These are phyloP conservation scores for Sylvilagus bachmani DNA, from an alignment of 2,113 vertebrate species.

Conservation along the genomic window DNA sequence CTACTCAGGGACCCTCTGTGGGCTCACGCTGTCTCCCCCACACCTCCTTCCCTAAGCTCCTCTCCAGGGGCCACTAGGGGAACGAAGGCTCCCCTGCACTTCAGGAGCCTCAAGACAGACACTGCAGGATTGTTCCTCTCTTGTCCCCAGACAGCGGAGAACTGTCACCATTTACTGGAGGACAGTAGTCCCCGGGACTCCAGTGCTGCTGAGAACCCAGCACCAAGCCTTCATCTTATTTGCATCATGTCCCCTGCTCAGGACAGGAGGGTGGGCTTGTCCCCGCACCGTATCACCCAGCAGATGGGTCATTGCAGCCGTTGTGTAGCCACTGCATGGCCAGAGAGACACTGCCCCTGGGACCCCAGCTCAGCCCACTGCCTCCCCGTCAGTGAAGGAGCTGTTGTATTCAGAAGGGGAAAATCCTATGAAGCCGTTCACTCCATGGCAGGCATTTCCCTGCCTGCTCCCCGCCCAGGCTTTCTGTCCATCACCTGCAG, in stretches of 20 bases:
- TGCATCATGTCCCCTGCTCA: constrained; percentile 24
- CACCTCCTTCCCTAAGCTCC: not conserved
- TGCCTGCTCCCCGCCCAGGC: not conserved
- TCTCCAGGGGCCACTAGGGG: no score
- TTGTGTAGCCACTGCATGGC: accelerated
- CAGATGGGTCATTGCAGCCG: not conserved
- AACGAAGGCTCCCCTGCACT: not conserved
- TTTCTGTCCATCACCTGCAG: not conserved
- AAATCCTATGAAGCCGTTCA: not conserved
- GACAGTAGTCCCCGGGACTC: not conserved
- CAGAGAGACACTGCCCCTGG: not conserved
- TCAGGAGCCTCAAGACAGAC: not conserved
- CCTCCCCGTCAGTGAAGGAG: not conserved
- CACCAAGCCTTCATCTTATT: not conserved
- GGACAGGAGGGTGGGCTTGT: constrained; percentile 18
- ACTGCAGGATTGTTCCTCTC: not conserved
- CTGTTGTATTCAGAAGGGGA: not conserved
- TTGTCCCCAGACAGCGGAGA: not conserved
- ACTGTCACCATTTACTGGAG: not conserved
- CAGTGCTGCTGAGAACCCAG: not conserved
- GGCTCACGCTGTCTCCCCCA: no score
- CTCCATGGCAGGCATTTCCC: not conserved
- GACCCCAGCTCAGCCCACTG: not conserved
- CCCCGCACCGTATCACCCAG: constrained; percentile 14
- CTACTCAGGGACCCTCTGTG: no score